phyloP scores from a whole-genome alignment of 2,113 vertebrate species.

The Archilochus colubris region DNA sequence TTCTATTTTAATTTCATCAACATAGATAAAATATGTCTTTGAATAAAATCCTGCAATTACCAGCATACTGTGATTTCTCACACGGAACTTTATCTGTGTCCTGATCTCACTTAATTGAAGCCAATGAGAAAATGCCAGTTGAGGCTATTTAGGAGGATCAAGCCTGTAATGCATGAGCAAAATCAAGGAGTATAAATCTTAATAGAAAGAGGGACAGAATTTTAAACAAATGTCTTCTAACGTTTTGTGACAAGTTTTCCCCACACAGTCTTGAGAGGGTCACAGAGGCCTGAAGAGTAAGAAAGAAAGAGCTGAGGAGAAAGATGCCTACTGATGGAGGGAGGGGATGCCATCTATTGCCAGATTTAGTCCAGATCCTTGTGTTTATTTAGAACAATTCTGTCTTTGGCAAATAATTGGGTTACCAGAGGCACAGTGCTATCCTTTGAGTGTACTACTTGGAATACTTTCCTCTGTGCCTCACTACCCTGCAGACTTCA shows the following conservation, averaged over 20 bases:
- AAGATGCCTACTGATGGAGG: background rate
- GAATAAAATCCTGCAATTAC: conserved; percentile 58
- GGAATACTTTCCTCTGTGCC: background rate
- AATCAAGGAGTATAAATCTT: background rate
- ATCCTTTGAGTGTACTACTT: background rate
- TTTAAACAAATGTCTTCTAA: background rate
- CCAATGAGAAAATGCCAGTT: conserved; percentile 42
- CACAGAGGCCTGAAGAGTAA: background rate
- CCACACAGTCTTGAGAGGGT: background rate
- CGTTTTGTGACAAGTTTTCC: background rate
- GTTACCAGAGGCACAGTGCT: background rate
- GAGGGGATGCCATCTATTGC: background rate
- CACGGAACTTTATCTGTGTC: background rate
- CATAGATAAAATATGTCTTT: conserved; percentile 46
- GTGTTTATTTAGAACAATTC: background rate
- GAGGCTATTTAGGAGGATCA: conserved; percentile 7
- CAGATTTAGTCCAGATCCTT: background rate
- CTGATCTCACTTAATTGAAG: conserved; percentile 39
- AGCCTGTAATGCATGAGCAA: background rate
- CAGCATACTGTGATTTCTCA: conserved; percentile 19
- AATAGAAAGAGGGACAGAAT: background rate
- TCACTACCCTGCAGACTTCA: background rate
- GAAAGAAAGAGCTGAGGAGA: background rate
- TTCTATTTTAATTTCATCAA: conserved; percentile 60
- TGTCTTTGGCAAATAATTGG: background rate